Conservation (phyloP, 2,113 vertebrate species). For the Triplophysa dalaica region DNA sequence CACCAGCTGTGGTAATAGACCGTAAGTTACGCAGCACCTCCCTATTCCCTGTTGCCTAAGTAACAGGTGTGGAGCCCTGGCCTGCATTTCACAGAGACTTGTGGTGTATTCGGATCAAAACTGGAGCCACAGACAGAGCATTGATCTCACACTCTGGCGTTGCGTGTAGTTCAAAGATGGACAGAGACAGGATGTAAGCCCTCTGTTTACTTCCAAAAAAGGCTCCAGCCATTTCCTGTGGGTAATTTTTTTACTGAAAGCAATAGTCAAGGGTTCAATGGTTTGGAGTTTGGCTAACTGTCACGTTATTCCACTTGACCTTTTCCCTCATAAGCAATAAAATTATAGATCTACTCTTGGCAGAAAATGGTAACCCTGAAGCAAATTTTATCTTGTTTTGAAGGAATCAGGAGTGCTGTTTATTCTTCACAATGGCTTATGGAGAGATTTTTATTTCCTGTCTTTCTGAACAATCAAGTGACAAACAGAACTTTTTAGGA, state of each 20-base stretch:
- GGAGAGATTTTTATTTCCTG: slow-evolving; percentile 2
- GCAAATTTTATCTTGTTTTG: slow-evolving; percentile 28
- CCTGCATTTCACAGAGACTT: slow-evolving; percentile 32
- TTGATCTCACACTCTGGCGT: slow-evolving; percentile 7
- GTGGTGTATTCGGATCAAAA: slow-evolving; percentile 40
- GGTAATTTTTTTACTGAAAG: slow-evolving; percentile 46
- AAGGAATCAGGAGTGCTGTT: background rate
- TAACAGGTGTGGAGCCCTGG: slow-evolving; percentile 44
- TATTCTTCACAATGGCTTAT: background rate
- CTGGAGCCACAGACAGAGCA: slow-evolving; percentile 39
- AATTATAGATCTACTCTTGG: background rate
- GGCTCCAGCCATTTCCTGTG: slow-evolving; percentile 48
- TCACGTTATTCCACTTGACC: slow-evolving; percentile 7
- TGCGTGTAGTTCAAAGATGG: slow-evolving; percentile 25
- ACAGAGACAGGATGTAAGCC: slow-evolving; percentile 50
- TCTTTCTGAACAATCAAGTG: background rate
- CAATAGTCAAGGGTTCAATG: slow-evolving; percentile 45
- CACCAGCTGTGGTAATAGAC: slow-evolving; percentile 59
- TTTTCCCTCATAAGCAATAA: slow-evolving; percentile 4
- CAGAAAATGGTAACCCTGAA: background rate
- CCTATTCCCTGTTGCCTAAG: slow-evolving; percentile 43
- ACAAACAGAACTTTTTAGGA: background rate
- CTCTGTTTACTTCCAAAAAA: slow-evolving; percentile 54
- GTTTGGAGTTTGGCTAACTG: slow-evolving; percentile 22
- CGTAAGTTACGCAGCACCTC: slow-evolving; percentile 25